Conservation (phyloP, 2,113 vertebrate species). For the Lepidothrix coronata region DNA sequence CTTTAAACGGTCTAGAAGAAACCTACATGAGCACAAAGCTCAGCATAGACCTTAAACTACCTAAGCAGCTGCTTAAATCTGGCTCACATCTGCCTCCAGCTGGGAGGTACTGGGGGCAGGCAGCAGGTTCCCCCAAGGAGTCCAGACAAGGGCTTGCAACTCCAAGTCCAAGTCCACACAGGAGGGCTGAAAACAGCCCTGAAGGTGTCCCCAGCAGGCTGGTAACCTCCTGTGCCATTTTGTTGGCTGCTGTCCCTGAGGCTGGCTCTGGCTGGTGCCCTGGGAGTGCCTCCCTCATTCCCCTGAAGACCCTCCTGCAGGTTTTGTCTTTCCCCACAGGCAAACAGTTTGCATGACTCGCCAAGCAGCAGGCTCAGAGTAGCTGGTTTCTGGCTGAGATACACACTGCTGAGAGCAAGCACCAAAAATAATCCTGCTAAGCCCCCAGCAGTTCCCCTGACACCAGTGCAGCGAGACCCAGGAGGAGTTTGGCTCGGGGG, state of each 20-base stretch:
- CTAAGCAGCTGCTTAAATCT: neutral
- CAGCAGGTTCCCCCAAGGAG: neutral
- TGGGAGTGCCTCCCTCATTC: too few relatives aligned
- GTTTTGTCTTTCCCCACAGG: neutral
- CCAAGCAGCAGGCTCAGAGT: neutral
- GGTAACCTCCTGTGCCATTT: neutral
- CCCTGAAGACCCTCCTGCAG: neutral
- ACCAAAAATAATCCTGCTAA: neutral
- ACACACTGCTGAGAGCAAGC: neutral
- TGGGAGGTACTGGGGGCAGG: accelerated
- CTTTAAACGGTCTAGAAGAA: neutral
- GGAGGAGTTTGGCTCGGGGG: neutral
- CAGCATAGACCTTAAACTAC: neutral
- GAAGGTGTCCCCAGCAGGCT: neutral
- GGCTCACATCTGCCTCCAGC: neutral
- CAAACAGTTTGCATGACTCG: accelerated
- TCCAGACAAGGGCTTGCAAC: accelerated
- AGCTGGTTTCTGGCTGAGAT: neutral
- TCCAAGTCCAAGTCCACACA: neutral
- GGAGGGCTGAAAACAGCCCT: neutral
- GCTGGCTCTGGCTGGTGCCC: neutral
- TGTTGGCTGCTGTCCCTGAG: neutral
- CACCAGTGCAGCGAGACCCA: accelerated
- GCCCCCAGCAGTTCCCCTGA: neutral
- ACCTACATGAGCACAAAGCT: neutral